Evolutionary conservation across 2,888 invertebrate genomes (phyloP).

Genomic region (Leptothorax acervorum): DNA sequence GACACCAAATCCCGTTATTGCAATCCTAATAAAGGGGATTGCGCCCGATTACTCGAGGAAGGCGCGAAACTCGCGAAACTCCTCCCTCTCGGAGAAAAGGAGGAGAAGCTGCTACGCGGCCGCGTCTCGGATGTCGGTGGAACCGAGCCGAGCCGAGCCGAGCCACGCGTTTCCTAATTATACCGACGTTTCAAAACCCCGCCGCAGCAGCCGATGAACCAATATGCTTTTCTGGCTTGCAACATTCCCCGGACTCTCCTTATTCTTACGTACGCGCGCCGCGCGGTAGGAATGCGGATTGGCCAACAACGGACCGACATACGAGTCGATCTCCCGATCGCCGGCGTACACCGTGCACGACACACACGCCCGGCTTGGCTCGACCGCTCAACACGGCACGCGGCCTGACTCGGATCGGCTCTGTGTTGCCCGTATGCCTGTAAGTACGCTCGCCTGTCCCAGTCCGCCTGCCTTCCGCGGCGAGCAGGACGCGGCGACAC

Average conservation of each 20-base stretch:
- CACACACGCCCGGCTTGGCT: conserved; percentile 55
- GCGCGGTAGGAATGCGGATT: conserved; percentile 83
- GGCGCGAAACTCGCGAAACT: neutral
- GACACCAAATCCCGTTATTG: neutral
- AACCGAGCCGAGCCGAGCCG: conserved; percentile 60
- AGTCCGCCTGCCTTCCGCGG: conserved; percentile 15
- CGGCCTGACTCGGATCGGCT: conserved; percentile 26
- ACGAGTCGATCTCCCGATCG: conserved; percentile 60
- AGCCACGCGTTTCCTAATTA: conserved; percentile 82
- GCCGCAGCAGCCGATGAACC: conserved; percentile 82
- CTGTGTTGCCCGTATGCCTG: neutral
- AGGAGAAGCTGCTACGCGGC: neutral
- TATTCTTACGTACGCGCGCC: conserved; percentile 66
- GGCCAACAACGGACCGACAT: conserved; percentile 77
- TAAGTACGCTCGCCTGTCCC: neutral
- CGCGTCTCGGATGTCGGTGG: conserved; percentile 54
- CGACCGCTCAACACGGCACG: neutral
- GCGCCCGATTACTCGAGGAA: neutral
- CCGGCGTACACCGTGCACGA: conserved; percentile 15
- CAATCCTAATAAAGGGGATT: neutral
- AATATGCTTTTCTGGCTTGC: conserved; percentile 84
- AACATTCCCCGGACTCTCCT: conserved; percentile 75
- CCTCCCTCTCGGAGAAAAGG: conserved; percentile 16
- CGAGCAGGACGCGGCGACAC: conserved; percentile 31
- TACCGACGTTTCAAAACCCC: conserved; percentile 82